Percentiles rank a stretch among this genome's conserved stretches.
These are phyloP conservation scores for Chondrosia reniformis DNA, from an alignment of 37 sponge, comb jelly and placozoan species.

Conservation along the genomic window DNA sequence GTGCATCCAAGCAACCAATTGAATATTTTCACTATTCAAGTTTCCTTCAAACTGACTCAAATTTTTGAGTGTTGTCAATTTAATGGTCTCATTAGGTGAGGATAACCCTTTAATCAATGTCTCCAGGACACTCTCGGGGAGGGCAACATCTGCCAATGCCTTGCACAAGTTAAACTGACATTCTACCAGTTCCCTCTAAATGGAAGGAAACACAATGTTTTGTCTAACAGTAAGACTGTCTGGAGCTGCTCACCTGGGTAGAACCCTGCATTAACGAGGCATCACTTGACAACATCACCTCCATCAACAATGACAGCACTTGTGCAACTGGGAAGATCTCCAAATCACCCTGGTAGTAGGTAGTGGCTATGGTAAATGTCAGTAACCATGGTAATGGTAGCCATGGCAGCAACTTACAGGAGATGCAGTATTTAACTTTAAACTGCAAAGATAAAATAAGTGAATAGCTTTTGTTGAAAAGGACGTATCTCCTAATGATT, in stretches of 20 bases:
- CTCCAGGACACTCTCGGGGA: conserved; percentile 7
- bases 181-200: neutral
- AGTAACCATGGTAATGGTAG: too few species aligned
- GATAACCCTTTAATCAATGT: conserved; percentile 30
- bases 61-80: neutral
- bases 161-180: neutral
- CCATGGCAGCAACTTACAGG: too few species aligned
- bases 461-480: too few species aligned
- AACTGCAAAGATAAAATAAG: too few species aligned
- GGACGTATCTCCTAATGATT: too few species aligned
- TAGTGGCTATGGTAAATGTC: too few species aligned
- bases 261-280: neutral
- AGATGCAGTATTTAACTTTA: too few species aligned
- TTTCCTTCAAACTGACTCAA: neutral
- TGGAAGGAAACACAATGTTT: neutral
- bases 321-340: neutral
- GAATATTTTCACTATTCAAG: neutral
- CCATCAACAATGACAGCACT: neutral
- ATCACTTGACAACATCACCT: neutral
- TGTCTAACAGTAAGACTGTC: neutral
- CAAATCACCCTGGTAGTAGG: neutral
- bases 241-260: neutral
- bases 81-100: conserved; percentile 6
- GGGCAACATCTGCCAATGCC: conserved; percentile 9
- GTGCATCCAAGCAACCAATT: conserved; percentile 15